Conservation (phyloP, 2,888 invertebrate genomes). For the Halictus ligatus region DNA sequence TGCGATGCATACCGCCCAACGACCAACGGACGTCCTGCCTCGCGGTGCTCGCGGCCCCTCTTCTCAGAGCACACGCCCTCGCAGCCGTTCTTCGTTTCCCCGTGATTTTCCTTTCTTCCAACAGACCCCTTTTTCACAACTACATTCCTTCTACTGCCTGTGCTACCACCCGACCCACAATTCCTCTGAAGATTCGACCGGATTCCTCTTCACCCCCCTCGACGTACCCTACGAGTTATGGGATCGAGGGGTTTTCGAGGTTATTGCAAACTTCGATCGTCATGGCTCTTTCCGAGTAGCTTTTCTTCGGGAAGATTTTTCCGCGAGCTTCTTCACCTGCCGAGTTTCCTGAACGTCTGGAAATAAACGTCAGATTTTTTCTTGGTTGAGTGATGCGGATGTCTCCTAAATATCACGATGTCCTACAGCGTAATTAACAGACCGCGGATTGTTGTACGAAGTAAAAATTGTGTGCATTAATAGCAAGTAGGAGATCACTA, state of each 20-base stretch:
- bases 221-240: background rate
- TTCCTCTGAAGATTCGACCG: background rate
- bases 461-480: background rate
- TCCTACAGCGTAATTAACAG: no score
- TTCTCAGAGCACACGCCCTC: background rate
- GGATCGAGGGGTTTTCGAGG: background rate
- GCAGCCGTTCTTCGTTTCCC: conserved; percentile 19
- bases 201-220: background rate
- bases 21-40: conserved; percentile 36
- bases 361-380: background rate
- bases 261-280: background rate
- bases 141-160: background rate
- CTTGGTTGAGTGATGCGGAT: background rate
- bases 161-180: background rate
- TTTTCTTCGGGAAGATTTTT: background rate
- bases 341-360: background rate
- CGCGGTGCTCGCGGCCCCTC: conserved; percentile 26
- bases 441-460: background rate
- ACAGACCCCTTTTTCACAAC: background rate
- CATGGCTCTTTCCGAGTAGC: background rate
- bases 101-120: conserved; percentile 19
- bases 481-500: no score
- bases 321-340: no score
- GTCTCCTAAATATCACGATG: no score
- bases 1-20: conserved; percentile 56